Evolutionary conservation across 2,888 invertebrate genomes (phyloP).

Genomic region (Tenthredo scrophulariae): DNA sequence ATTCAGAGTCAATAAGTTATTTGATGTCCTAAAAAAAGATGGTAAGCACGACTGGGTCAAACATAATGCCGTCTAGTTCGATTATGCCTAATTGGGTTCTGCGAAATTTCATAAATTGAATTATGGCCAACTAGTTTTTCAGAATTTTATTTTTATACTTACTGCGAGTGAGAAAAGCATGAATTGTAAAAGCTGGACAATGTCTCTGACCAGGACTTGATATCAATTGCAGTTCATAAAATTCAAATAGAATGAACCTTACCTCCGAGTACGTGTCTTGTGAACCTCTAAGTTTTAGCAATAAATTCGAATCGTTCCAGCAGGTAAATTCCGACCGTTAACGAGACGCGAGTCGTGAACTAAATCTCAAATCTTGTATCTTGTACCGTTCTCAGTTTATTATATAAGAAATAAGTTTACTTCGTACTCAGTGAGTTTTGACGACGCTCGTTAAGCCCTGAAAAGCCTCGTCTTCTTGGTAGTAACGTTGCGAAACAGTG

Average conservation of each 20-base stretch:
- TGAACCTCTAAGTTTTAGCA: neutral
- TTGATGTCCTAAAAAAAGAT: neutral
- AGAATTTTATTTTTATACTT: neutral
- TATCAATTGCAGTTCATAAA: neutral
- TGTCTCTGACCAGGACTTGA: neutral
- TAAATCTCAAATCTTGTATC: neutral
- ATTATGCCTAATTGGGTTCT: slow-evolving; percentile 3
- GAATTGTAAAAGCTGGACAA: neutral
- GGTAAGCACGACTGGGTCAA: neutral
- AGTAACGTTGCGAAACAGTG: slow-evolving; percentile 20
- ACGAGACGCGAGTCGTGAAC: neutral
- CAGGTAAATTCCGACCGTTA: neutral
- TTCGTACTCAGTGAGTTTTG: neutral
- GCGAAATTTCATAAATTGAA: neutral
- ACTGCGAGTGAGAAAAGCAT: neutral
- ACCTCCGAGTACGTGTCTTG: neutral
- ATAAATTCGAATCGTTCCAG: neutral
- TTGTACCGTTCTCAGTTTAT: neutral
- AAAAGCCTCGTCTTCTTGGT: neutral
- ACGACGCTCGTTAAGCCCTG: neutral
- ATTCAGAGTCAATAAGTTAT: neutral
- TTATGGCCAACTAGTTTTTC: neutral
- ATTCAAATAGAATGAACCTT: neutral
- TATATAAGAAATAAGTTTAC: slow-evolving; percentile 27
- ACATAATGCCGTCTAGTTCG: neutral